A percentile compares a stretch with the other conserved stretches of the same genome.
Evolutionary conservation across 2,888 invertebrate species (phyloP).

Genomic region (Rhimphoctona megacephalus): DNA sequence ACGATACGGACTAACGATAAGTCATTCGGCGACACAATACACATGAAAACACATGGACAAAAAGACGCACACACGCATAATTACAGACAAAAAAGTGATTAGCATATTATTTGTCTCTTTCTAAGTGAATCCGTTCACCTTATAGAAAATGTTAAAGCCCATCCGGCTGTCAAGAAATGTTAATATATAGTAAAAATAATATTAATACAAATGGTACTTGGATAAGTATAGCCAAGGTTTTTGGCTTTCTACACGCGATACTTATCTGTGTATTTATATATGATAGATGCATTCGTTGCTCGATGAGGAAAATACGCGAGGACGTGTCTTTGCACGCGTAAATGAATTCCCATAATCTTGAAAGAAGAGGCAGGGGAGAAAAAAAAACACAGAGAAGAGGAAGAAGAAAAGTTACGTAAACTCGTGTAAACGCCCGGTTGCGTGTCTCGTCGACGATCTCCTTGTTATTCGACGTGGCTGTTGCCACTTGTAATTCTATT

Average conservation of each 20-base stretch:
- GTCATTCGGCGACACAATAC: slow-evolving; percentile 16
- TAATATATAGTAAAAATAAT: slow-evolving; percentile 1
- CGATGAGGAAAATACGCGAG: slow-evolving; percentile 17
- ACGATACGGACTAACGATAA: not conserved
- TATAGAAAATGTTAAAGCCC: not conserved
- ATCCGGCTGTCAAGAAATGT: slow-evolving; percentile 4
- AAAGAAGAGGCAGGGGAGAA: slow-evolving; percentile 13
- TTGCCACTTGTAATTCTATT: slow-evolving; percentile 27
- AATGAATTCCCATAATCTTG: slow-evolving; percentile 42
- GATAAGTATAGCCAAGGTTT: slow-evolving; percentile 1
- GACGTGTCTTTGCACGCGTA: slow-evolving; percentile 3
- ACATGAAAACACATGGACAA: not conserved
- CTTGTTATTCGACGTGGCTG: slow-evolving; percentile 45
- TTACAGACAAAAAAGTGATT: slow-evolving; percentile 20
- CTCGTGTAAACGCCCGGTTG: slow-evolving; percentile 61
- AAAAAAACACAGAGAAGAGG: not conserved
- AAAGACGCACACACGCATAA: not conserved
- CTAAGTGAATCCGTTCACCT: not conserved
- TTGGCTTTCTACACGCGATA: not conserved
- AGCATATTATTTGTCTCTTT: slow-evolving; percentile 22
- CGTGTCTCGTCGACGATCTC: slow-evolving; percentile 41
- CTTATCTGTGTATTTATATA: not conserved
- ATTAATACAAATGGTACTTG: not conserved
- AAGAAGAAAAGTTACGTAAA: slow-evolving; percentile 58
- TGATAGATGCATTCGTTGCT: not conserved